Base-by-base conservation (phyloP, 2,113 vertebrate genomes). In the Cyanoramphus novaezelandiae region DNA sequence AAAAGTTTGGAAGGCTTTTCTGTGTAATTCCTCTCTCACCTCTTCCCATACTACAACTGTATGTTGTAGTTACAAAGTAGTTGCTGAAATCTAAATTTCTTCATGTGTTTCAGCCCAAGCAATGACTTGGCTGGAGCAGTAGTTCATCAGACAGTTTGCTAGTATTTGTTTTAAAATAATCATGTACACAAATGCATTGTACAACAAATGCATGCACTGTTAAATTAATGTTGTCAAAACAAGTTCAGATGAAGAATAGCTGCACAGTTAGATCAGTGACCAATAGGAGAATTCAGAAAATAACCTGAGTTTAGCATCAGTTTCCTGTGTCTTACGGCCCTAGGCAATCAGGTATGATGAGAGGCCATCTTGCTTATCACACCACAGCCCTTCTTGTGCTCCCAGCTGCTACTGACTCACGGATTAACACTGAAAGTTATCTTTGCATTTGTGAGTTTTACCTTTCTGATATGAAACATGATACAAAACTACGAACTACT, bases 281-380 rank as follows among this genome's bases (percentile, higher is more conserved):
- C 19, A 44, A 5, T 5, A 64, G 39, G 23, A 87, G 6, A 49
- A 31, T 71, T 11, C 12, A 92, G 50, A 81, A 90, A 80, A 82
- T 69, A 82, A 62, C 17, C 37, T 53, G 41, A 74, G 46, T 7
- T 67, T 75, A 80, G 55, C 72, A 81, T 57, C 7, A 71, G 19
- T 39, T 79, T 69, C 23, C 67, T 47, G 18, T 8, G 9, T 65
- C 4, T 65, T n/a, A 37, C 7, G 24, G 39, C 60, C 41, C 33
- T 15, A 43, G 44, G 70, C 78, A 59, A 24, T 33, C 53, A 62
- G 74, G 31, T 72, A 19, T 33, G 52, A 50, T 44, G 55, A 74
- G 53, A 90, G 10, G 25, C 19, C 0, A 0, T 37, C 27, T n/a
- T 64, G 14, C 43, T 74, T 31, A 5, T 46, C 68, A 11, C 7